Evolutionary conservation across 2,888 invertebrate species (phyloP).

Genomic region (Ormyrus labotus): DNA sequence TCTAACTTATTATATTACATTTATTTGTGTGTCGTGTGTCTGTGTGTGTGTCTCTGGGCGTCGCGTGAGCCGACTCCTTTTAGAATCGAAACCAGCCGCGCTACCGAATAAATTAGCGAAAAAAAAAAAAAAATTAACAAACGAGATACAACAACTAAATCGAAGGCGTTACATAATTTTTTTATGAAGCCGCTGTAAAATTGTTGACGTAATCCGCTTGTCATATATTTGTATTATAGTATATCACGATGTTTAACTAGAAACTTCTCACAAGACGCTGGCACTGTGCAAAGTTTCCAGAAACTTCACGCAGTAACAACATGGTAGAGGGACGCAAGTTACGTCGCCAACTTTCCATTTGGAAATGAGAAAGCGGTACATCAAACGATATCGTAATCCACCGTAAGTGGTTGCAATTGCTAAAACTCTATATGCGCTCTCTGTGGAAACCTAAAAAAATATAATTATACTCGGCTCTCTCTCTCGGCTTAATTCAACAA

Average conservation of each 20-base stretch:
- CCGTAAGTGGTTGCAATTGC: background rate
- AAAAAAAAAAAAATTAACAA: background rate
- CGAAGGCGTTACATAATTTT: slow-evolving; percentile 1
- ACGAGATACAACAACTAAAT: background rate
- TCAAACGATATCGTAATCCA: background rate
- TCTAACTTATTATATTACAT: slow-evolving; percentile 48
- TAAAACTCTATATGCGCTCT: background rate
- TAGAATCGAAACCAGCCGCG: background rate
- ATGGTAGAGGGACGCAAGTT: slow-evolving; percentile 6
- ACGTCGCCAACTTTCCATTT: slow-evolving; percentile 7
- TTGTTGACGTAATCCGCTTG: slow-evolving; percentile 36
- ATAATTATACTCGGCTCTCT: slow-evolving; percentile 8
- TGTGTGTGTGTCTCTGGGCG: no score
- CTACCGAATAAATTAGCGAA: slow-evolving; percentile 7
- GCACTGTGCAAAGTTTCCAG: slow-evolving; percentile 39
- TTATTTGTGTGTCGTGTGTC: background rate
- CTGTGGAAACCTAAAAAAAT: background rate
- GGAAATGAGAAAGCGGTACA: slow-evolving; percentile 20
- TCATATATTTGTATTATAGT: slow-evolving; percentile 16
- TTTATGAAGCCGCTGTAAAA: slow-evolving; percentile 17
- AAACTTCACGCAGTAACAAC: slow-evolving; percentile 39
- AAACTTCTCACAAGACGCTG: slow-evolving; percentile 31
- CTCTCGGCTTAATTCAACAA: background rate
- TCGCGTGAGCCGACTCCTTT: slow-evolving; percentile 6
- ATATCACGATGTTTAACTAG: slow-evolving; percentile 46